A percentile compares a stretch with the other conserved stretches of the same genome.
Evolutionary conservation across 2,113 vertebrate species (phyloP).

Genomic region (Irena cyanogastra): DNA sequence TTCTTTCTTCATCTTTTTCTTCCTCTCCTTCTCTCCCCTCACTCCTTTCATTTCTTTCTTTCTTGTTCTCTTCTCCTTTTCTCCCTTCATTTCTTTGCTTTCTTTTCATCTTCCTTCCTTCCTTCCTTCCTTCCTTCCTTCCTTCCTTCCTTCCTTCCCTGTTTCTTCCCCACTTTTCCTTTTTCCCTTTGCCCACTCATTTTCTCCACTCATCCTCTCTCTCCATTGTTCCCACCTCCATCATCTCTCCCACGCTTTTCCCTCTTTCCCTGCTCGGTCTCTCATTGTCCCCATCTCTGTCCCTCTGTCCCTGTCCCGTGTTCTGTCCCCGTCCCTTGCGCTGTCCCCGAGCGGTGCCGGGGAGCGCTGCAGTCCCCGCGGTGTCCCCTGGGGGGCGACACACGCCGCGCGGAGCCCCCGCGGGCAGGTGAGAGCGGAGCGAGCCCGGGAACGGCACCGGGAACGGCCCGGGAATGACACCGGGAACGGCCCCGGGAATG

Average conservation of each 20-base stretch:
- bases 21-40: too few relatives aligned
- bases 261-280: rapidly evolving
- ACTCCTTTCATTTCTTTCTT: too few relatives aligned
- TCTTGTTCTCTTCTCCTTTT: too few relatives aligned
- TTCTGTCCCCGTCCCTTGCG: neutral
- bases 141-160: rapidly evolving
- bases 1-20: too few relatives aligned
- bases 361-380: neutral
- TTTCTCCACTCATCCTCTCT: neutral
- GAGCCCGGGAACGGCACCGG: neutral
- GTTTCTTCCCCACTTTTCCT: neutral
- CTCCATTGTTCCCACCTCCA: neutral
- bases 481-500: neutral
- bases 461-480: too few relatives aligned
- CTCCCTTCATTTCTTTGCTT: too few relatives aligned
- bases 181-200: too few relatives aligned
- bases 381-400: conserved; percentile 45
- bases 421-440: conserved; percentile 10
- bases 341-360: neutral
- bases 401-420: neutral
- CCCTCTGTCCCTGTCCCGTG: neutral
- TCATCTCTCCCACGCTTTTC: too few relatives aligned
- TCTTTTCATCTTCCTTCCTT: too few relatives aligned
- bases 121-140: too few relatives aligned
- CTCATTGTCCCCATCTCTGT: rapidly evolving